Conservation (phyloP, 2,888 invertebrate genomes). For the Lithosia quadra region DNA sequence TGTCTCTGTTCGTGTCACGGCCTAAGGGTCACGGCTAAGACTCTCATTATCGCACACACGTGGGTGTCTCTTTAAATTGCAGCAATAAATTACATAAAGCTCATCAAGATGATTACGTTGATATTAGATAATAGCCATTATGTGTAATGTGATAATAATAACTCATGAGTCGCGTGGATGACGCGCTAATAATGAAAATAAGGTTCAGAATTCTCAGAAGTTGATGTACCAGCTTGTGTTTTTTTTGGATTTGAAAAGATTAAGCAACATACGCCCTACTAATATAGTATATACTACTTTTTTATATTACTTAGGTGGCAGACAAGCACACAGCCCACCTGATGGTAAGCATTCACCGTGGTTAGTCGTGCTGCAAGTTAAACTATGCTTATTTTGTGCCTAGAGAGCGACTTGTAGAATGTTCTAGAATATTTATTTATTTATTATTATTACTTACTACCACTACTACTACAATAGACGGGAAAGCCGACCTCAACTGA, state of each 20-base stretch:
- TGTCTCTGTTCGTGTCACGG: slow-evolving; percentile 44
- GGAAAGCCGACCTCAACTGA: too few species aligned
- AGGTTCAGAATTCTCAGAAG: neutral
- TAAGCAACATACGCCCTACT: too few species aligned
- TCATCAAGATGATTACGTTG: slow-evolving; percentile 44
- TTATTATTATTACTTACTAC: too few species aligned
- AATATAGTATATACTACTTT: too few species aligned
- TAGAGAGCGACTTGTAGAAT: too few species aligned
- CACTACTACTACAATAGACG: too few species aligned
- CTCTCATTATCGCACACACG: slow-evolving; percentile 48
- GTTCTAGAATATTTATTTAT: too few species aligned
- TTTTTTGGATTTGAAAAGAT: neutral
- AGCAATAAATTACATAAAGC: slow-evolving; percentile 59
- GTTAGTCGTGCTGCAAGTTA: too few species aligned
- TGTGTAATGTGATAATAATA: slow-evolving; percentile 44
- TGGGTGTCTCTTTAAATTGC: slow-evolving; percentile 52
- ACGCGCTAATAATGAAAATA: slow-evolving; percentile 1
- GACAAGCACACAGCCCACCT: too few species aligned
- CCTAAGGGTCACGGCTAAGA: slow-evolving; percentile 51
- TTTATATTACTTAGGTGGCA: too few species aligned
- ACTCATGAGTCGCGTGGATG: neutral
- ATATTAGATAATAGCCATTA: slow-evolving; percentile 55
- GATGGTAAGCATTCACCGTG: too few species aligned
- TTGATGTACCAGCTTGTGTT: neutral
- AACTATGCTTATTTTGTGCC: too few species aligned